Evolutionary conservation across 1,140 invertebrate genomes (phyloP), one percentile per base, ranked within the genome.

Genomic region (Drosophila busckii): DNA sequence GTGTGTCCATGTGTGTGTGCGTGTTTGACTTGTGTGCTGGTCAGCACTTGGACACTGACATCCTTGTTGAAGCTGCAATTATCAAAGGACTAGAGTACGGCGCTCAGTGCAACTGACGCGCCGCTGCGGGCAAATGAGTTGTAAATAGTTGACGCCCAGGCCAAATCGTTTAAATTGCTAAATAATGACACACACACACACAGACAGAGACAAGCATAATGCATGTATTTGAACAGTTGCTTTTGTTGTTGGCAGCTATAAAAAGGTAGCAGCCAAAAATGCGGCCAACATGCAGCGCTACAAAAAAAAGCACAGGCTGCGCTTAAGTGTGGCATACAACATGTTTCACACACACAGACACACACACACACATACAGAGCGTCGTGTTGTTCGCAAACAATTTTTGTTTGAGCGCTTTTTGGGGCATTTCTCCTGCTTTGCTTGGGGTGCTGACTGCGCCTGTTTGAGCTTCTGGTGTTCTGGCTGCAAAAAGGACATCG

Each of bases 261-360:
- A 64, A 60, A 64, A n/a, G n/a, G 40, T 63, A 63, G 58, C 46
- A n/a, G 44, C 54, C 55, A 58, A 64, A 50, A 64, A 50, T 59
- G 54, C 46, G 45, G 61, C 64, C 56, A 71, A 52, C 68, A 58
- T 56, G 78, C 78, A 66, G 71, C 67, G 69, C 68, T 68, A 22
- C 45, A 67, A 68, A 61, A n/a, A n/a, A n/a, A 31, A 28, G 41
- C 52, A 55, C 46, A 55, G 20, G 52, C 42, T 66, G 67, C 75
- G 64, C 55, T 75, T 60, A 82, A 82, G 76, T 82, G 75, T 65
- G n/a, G 75, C 75, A 82, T 82, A 83, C 75, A 61, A 82, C 75
- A 82, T 65, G 75, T 82, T 82, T 13, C 35, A 17, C 19, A 9
- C 10, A 4, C 31, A 10, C 34, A 17, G 22, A 7, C 34, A 38